These are phyloP conservation scores for Capitella teleta DNA, from an alignment of 1,140 invertebrate species.

Conservation along the genomic window DNA sequence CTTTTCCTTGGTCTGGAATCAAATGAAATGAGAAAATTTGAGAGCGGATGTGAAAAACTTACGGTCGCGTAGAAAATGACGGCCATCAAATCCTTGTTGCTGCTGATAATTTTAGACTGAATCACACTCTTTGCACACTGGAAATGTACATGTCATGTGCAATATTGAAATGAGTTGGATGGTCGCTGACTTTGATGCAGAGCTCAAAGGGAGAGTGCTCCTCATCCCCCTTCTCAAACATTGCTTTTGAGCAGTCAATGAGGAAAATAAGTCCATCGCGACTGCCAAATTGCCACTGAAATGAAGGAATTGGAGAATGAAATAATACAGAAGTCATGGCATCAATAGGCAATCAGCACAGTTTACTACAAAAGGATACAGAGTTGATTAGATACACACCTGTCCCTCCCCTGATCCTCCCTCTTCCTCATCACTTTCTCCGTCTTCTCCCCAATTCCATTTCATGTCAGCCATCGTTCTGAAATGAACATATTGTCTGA, in stretches of 20 bases:
- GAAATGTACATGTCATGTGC: conserved; percentile 10
- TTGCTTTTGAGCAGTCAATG: conserved; percentile 40
- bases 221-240: conserved; percentile 38
- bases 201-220: conserved; percentile 33
- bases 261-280: conserved; percentile 43
- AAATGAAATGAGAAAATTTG: conserved; percentile 7
- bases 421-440: conserved; percentile 1
- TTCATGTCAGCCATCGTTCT: conserved; percentile 6
- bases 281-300: conserved; percentile 6
- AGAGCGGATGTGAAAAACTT: conserved; percentile 14
- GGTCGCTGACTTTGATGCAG: conserved; percentile 28
- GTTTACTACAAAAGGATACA: neutral
- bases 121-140: conserved; percentile 43
- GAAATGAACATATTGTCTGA: no score
- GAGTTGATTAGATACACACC: neutral
- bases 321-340: neutral
- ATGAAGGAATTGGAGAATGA: neutral
- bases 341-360: neutral
- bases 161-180: neutral
- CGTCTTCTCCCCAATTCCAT: conserved; percentile 1
- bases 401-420: neutral
- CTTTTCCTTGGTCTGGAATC: conserved; percentile 32
- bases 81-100: conserved; percentile 43
- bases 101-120: conserved; percentile 45
- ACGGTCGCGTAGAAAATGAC: conserved; percentile 47